Percentiles rank a stretch among this genome's conserved stretches.
Evolutionary conservation across 2,113 vertebrate species (phyloP).

Genomic region (Peromyscus californicus): DNA sequence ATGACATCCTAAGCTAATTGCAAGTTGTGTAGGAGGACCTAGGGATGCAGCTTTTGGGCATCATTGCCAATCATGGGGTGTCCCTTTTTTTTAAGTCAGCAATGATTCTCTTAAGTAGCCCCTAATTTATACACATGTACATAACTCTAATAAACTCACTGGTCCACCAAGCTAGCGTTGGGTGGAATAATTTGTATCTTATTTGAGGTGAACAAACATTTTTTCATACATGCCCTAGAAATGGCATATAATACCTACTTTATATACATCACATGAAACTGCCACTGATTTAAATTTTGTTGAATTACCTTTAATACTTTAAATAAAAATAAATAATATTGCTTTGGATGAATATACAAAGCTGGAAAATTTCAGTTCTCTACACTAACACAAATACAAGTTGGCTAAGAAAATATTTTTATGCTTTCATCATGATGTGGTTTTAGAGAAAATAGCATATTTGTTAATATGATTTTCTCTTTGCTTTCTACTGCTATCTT

Average conservation of each 20-base stretch:
- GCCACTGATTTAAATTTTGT: not conserved
- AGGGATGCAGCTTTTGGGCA: not conserved
- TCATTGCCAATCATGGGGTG: rapidly evolving
- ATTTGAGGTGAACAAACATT: not conserved
- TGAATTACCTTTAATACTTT: not conserved
- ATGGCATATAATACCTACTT: not conserved
- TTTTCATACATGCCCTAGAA: not conserved
- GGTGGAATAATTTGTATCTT: not conserved
- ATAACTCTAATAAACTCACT: not conserved
- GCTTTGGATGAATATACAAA: not conserved
- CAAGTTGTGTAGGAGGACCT: not conserved
- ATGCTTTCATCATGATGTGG: not conserved
- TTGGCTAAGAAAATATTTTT: not conserved
- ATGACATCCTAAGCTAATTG: not conserved
- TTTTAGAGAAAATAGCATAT: not conserved
- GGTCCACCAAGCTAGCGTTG: not conserved
- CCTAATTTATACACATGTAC: too few species aligned
- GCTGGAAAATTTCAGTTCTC: not conserved
- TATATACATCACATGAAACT: not conserved
- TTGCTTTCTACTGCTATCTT: not conserved
- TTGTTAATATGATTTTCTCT: conserved; percentile 1
- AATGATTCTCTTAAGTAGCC: not conserved
- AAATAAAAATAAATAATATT: not conserved
- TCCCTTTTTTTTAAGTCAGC: not conserved
- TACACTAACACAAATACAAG: not conserved